These are phyloP conservation scores for Epistrophe grossulariae DNA, from an alignment of 2,888 invertebrate genomes.

Conservation along the genomic window DNA sequence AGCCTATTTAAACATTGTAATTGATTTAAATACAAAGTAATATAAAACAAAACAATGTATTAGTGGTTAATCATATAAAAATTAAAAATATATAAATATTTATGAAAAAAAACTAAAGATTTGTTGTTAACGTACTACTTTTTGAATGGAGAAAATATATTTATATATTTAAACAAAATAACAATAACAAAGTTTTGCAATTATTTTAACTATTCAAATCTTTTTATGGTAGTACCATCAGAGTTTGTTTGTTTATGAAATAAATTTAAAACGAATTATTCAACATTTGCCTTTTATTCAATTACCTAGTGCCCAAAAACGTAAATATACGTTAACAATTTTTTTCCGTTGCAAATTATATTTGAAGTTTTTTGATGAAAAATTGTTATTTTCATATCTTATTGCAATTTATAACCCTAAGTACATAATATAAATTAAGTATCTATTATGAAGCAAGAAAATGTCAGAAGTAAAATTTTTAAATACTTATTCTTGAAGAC, in stretches of 20 bases:
- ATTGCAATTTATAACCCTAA: constrained; percentile 71
- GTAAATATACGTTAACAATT: constrained; percentile 61
- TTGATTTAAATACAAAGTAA: constrained; percentile 42
- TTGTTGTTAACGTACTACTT: constrained; percentile 61
- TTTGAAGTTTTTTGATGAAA: constrained; percentile 69
- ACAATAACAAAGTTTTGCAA: constrained; percentile 21
- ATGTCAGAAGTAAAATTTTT: constrained; percentile 60
- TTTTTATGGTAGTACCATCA: constrained; percentile 63
- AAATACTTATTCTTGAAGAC: constrained; percentile 63
- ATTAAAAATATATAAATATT: constrained; percentile 45
- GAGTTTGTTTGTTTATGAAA: constrained; percentile 66
- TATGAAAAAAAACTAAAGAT: constrained; percentile 51
- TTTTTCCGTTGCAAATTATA: constrained; percentile 68
- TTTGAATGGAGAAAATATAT: constrained; percentile 53
- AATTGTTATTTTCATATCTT: constrained; percentile 70
- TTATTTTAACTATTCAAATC: constrained; percentile 50
- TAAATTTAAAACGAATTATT: constrained; percentile 61
- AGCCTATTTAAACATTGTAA: constrained; percentile 10
- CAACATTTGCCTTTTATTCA: constrained; percentile 73
- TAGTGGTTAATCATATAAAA: constrained; percentile 59
- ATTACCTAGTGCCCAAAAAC: constrained; percentile 73
- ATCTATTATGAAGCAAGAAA: constrained; percentile 59
- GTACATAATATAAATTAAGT: constrained; percentile 66
- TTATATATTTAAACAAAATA: constrained; percentile 38
- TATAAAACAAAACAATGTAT: constrained; percentile 30